Base-by-base conservation (phyloP, 2,888 invertebrate species). In the Rhopalosiphum nymphaeae region DNA sequence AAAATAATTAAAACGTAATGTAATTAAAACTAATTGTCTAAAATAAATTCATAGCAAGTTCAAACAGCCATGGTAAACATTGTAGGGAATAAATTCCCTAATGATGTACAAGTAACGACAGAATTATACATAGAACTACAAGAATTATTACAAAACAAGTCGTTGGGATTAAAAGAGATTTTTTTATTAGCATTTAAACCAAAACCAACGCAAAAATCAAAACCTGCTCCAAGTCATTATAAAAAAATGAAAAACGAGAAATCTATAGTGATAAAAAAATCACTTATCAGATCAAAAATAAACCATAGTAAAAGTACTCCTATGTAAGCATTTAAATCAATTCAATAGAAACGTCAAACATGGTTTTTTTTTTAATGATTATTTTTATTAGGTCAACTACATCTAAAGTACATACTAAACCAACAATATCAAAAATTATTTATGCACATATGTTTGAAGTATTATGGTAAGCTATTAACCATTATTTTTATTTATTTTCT, bases 81-180 rank as follows among this genome's bases (percentile, higher is more conserved):
- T 57, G 3, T 78, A 10, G 61, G 57, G n/a, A 86, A 49, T 16
- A 90, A 86, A 29, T 91, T 25, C 16, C n/a, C 1, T 21, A 90
- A 61, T 10, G 90, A 94, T 42, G 29, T 49, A 1, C 1, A 86
- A 21, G 26, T 11, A 13, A 49, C 11, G 26, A 29, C 46, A 86
- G 85, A 94, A 46, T 16, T 91, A n/a, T 94, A 85, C 29, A 53
- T 1, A 16, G 90, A 94, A 49, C 49, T 94, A 85, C 90, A 94
- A 94, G 61, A 86, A 86, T 26, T 94, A 29, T 94, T 94, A 61
- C 85, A 94, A 61, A 85, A 61, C 16, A 94, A 90, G 36, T 26
- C 46, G 0, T 21, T 94, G 7, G 93, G 93, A 49, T 56, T 42
- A 36, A 46, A 91, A 57, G 49, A 86, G 9, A 84, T 94, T 42